These are phyloP conservation scores for Drosophila prolongata DNA, from an alignment of 2,888 invertebrate genomes.

Conservation along the genomic window DNA sequence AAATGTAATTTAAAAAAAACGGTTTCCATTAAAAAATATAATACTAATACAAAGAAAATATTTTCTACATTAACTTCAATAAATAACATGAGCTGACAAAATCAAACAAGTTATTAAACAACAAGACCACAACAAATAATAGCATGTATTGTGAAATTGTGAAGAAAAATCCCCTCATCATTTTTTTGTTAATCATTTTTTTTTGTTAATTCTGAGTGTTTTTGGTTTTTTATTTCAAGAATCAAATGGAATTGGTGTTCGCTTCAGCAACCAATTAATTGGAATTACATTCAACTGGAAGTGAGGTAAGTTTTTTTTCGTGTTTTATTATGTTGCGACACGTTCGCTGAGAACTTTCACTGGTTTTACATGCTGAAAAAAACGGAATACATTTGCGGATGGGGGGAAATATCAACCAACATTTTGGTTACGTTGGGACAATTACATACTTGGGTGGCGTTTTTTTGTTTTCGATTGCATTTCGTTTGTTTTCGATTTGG, in stretches of 20 bases:
- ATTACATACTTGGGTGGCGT: no score
- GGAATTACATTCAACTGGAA: conserved; percentile 15
- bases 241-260: conserved; percentile 29
- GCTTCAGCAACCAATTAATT: conserved; percentile 10
- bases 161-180: neutral
- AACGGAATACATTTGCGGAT: neutral
- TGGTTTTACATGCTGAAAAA: conserved; percentile 2
- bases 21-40: no score
- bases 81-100: neutral
- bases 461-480: neutral
- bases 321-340: conserved; percentile 33
- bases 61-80: neutral
- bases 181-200: conserved; percentile 1
- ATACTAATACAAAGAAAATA: no score
- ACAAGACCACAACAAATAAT: neutral
- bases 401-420: conserved; percentile 4
- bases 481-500: conserved; percentile 22
- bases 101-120: neutral
- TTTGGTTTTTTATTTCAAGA: conserved; percentile 12
- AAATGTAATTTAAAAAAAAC: no score
- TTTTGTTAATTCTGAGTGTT: conserved; percentile 4
- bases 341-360: conserved; percentile 37
- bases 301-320: conserved; percentile 23
- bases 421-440: neutral
- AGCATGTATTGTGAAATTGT: neutral